Evolutionary conservation across 2,888 invertebrate species (phyloP), one percentile per base, ranked within the genome.

Genomic region (Caenorhabditis uteleia): DNA sequence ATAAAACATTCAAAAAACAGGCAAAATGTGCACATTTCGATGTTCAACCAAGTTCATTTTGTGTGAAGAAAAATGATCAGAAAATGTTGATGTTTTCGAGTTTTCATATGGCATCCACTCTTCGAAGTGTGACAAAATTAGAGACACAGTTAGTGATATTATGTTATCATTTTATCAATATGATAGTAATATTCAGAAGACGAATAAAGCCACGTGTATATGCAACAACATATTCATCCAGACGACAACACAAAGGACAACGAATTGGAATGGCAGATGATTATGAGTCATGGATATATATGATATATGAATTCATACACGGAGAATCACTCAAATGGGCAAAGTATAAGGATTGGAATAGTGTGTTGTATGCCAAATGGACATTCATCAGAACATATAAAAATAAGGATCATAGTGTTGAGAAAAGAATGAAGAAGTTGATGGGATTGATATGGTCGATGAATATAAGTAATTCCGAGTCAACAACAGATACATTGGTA

Each of bases 281-380:
- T 26, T 62, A 39, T 31, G 62, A 62, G 38, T 53, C 56, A 5
- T 62, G 62, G 62, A 45, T 62, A 18, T 62, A 62, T 33, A 21
- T 51, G 26, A 43, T 46, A 14, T 29, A 31, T 3, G 33, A 47
- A 3, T 14, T 61, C 10, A 20, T 57, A 25, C 45, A 44, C 27
- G 21, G 18, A 40, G 29, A 45, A 23, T 18, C 26, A 14, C 14
- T 60, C 18, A 20, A 42, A 33, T 59, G 59, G 59, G 43, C 36
- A 18, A 44, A 42, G 6, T 8, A 20, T 12, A 31, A 8, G 1
- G 31, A 53, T 39, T 48, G 33, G 25, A 25, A 31, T 1, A 7
- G 7, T 7, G 54, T 59, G 53, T 33, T 39, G 6, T 27, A 16
- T 7, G 33, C 31, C 5, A 45, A 45, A 23, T 33, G 31, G 31